Percentiles rank a stretch among this genome's conserved stretches.
Evolutionary conservation across 2,888 invertebrate genomes (phyloP).

Genomic region (Synergus gifuensis): DNA sequence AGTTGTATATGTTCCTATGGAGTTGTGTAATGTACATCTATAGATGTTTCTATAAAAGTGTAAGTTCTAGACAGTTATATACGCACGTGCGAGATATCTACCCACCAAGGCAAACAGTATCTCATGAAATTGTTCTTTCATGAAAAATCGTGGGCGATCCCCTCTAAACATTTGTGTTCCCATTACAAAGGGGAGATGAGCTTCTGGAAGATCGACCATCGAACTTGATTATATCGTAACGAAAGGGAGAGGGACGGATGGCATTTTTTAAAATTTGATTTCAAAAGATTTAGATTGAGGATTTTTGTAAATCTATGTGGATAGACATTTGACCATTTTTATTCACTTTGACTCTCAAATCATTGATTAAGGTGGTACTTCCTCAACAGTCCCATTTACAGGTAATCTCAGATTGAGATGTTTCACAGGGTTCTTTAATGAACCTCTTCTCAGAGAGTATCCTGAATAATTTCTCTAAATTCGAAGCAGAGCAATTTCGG

Average conservation of each 20-base stretch:
- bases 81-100: slow-evolving; percentile 31
- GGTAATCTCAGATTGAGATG: background rate
- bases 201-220: background rate
- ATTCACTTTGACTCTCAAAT: too few species aligned
- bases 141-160: slow-evolving; percentile 1
- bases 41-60: background rate
- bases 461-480: background rate
- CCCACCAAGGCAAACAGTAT: slow-evolving; percentile 31
- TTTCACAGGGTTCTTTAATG: too few species aligned
- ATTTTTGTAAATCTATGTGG: too few species aligned
- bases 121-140: slow-evolving; percentile 36
- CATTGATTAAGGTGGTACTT: background rate
- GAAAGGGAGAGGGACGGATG: background rate
- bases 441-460: too few species aligned
- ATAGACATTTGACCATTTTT: too few species aligned
- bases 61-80: background rate
- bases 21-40: background rate
- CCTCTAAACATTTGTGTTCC: slow-evolving; percentile 21
- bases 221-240: background rate
- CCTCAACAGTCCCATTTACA: background rate
- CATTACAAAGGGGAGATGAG: slow-evolving; percentile 1
- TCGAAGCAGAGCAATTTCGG: background rate
- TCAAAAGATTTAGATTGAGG: too few species aligned
- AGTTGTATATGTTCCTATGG: slow-evolving; percentile 3
- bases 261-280: too few species aligned